Evolutionary conservation across 2,113 vertebrate species (phyloP), one percentile per base, ranked within the genome.

Genomic region (Nesoenas mayeri): DNA sequence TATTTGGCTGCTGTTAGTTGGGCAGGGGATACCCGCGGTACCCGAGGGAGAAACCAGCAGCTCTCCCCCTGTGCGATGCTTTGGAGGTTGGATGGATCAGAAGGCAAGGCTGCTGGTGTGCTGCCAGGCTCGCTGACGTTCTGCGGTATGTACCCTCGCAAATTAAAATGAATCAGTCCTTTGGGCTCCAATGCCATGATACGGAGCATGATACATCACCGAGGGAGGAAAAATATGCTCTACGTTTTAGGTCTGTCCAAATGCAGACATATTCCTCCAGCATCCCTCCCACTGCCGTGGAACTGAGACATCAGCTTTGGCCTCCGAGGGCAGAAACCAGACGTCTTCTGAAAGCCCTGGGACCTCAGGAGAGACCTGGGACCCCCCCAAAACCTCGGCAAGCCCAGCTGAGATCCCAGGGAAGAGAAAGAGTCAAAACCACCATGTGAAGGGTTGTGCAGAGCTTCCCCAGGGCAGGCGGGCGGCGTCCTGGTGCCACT

Each of bases 381-480:
- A 44, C 7, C 8, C 8, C n/a, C 18, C 4, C 1, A 2, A 51
- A 67, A 40, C 13, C 17, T 87, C 69, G 65, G 31, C 40, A 73
- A 61, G 21, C 29, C 1, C 28, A 82, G 57, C 40, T 5, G 58
- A 88, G 70, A 78, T 65, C 38, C 34, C 74, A 77, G 36, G 47
- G 82, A 83, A 77, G 54, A 83, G 44, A 65, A 91, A 57, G 9
- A 69, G 71, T 13, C 71, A 65, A 89, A 89, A 54, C 1, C 44
- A 67, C 38, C 0, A 0, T 0, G 6, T 15, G 36, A 50, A 85
- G 58, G 54, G 62, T 0, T 60, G 64, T 34, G 91, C 67, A 44
- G 91, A 79, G 91, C 79, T 73, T 65, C 85, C 85, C 79, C 53
- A n/a, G n/a, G 92, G 81, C 93, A 69, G 62, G 74, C 31, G 0